These are phyloP conservation scores for Callinectes sapidus DNA, from an alignment of 2,888 invertebrate species.

Conservation along the genomic window DNA sequence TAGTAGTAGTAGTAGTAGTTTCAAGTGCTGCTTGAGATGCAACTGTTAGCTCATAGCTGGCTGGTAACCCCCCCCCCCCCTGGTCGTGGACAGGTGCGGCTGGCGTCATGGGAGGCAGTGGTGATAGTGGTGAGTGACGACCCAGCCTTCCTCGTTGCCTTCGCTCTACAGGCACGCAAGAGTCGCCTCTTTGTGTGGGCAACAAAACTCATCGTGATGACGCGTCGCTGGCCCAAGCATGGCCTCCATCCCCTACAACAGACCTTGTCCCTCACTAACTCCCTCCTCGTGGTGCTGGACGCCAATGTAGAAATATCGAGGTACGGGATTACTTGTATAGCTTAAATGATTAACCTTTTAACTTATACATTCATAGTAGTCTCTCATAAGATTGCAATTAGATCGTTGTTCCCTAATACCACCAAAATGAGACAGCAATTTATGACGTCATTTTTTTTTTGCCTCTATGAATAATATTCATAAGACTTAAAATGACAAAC, in stretches of 20 bases:
- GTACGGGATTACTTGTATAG: not conserved
- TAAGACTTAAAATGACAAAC: not conserved
- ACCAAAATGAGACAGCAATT: too few relatives aligned
- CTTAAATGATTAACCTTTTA: not conserved
- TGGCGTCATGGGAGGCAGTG: not conserved
- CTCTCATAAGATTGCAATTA: not conserved
- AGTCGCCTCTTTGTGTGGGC: slow-evolving; percentile 8
- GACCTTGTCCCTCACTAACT: not conserved
- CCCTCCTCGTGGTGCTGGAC: not conserved
- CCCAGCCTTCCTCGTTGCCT: not conserved
- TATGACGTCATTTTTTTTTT: too few relatives aligned
- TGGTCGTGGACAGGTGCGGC: not conserved
- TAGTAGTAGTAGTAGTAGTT: slow-evolving; percentile 1
- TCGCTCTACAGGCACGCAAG: not conserved
- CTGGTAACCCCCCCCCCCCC: not conserved
- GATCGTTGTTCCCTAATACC: not conserved
- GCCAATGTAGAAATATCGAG: not conserved
- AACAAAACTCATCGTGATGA: not conserved
- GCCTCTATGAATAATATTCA: not conserved
- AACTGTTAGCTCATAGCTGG: not conserved
- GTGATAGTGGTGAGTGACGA: not conserved
- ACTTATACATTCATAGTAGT: not conserved
- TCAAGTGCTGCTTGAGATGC: too few relatives aligned
- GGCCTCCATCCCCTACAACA: not conserved
- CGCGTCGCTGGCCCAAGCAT: not conserved